Base-by-base conservation (phyloP, 2,797 vertebrate species). In the Neosalanx taihuensis region DNA sequence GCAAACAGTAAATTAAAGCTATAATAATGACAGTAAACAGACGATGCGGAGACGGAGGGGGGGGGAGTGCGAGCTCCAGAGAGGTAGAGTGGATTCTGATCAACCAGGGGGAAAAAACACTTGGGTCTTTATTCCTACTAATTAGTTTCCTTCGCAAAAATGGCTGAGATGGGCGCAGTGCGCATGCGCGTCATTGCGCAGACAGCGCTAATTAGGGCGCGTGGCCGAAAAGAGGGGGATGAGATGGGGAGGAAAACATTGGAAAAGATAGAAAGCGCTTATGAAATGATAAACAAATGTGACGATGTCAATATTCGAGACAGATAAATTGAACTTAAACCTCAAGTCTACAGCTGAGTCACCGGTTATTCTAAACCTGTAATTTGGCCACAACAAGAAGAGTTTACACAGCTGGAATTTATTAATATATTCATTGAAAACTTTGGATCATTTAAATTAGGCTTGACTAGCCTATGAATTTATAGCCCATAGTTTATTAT, bases 61-160 rank as follows among this genome's bases (percentile, higher is more conserved):
- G 23, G 61, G 89, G 89, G 49, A 35, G 89, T 87, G 87, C 86
- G 83, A 88, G 89, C 89, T 88, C 86, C 89, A 87, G 90, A 92
- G 90, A 92, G 90, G 90, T 91, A 92, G 89, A 92, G 89, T 89
- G 89, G 90, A 87, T 90, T 91, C 90, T 92, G 90, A 90, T 90
- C 89, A 90, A 83, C 88, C 88, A 88, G 88, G 86, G 84, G 84
- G 87, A 64, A 63, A 71, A 89, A 90, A 90, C 88, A 92, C 90
- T 92, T 90, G 88, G 89, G 88, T 92, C 90, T 91, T 90, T 90
- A 92, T 92, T 92, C 89, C 86, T 90, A 87, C 88, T 92, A 92
- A 92, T 92, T 92, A 91, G 89, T 92, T 92, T 92, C 88, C 89
- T 89, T 90, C 88, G 87, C 23, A 91, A 91, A 91, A 91, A 92